Base-by-base conservation (phyloP, 1,140 invertebrate species). In the Diuraphis noxia region DNA sequence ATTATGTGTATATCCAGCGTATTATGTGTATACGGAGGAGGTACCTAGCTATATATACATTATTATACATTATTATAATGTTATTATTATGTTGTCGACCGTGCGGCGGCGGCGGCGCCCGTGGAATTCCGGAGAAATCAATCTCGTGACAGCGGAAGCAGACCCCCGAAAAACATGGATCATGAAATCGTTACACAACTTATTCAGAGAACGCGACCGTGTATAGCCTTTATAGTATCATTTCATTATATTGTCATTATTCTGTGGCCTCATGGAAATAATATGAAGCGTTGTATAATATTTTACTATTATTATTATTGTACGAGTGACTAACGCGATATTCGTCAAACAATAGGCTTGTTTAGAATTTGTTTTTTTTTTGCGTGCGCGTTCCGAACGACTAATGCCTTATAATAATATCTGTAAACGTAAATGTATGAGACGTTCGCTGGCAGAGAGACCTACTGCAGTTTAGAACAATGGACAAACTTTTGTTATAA, bases 61-160 rank as follows among this genome's bases (percentile, higher is more conserved):
- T 49, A 49, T 21, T 49, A 43, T 9, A 9, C 8, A 43, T 43
- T 9, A 43, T 43, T 9, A 43, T 43, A 43, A 43, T 43, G 7
- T 43, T 7, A 43, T n/a, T 43, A 23, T 72, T n/a, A 13, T 72
- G 13, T n/a, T 72, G 56, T 43, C n/a, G 82, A 30, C 1, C 40
- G 40, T 17, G 30, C 13, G 25, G 23, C 85, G 34, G 23, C 30
- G n/a, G 21, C 84, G 34, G 23, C 30, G 34, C 49, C 23, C 5
- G 36, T 88, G 49, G 86, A 88, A 88, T 88, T 88, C 49, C 36
- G 86, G 30, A 63, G 46, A 88, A 88, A 88, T 88, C 86, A 88
- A 88, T 63, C 49, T 40, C 86, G 41, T 23, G n/a, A 38, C 34
- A 36, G 13, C 49, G 49, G 85, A 34, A 86, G n/a, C 46, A 23